Evolutionary conservation across 1,140 invertebrate species (phyloP).

Genomic region (Leguminivora glycinivorella): DNA sequence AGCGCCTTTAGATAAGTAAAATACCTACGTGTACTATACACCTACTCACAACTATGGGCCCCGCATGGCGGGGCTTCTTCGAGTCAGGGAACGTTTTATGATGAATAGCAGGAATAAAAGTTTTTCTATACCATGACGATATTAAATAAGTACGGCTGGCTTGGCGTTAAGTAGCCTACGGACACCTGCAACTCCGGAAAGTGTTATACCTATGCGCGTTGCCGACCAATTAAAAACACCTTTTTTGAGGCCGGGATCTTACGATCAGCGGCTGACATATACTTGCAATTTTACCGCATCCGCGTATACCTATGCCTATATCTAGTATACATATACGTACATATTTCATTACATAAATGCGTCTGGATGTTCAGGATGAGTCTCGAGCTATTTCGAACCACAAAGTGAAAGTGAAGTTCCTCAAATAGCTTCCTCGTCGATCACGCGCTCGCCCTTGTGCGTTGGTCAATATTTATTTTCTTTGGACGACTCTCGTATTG

Average conservation of each 20-base stretch:
- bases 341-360: neutral
- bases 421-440: slow-evolving; percentile 14
- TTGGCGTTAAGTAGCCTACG: too few relatives aligned
- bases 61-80: too few relatives aligned
- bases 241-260: too few relatives aligned
- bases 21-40: neutral
- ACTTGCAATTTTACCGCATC: neutral
- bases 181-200: too few relatives aligned
- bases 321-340: neutral
- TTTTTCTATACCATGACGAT: too few relatives aligned
- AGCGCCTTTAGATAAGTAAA: slow-evolving; percentile 24
- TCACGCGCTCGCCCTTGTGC: slow-evolving; percentile 9
- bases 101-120: too few relatives aligned
- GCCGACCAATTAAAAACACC: too few relatives aligned
- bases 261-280: too few relatives aligned
- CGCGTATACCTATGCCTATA: neutral
- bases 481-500: slow-evolving; percentile 2
- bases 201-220: too few relatives aligned
- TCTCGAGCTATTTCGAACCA: slow-evolving; percentile 38
- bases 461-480: neutral
- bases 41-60: too few relatives aligned
- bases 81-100: too few relatives aligned
- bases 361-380: slow-evolving; percentile 26
- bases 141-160: too few relatives aligned
- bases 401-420: slow-evolving; percentile 43